Percentiles rank a stretch among this genome's conserved stretches.
phyloP scores from a whole-genome alignment of 2,888 invertebrate genomes.

The Periphyllus acericola region DNA sequence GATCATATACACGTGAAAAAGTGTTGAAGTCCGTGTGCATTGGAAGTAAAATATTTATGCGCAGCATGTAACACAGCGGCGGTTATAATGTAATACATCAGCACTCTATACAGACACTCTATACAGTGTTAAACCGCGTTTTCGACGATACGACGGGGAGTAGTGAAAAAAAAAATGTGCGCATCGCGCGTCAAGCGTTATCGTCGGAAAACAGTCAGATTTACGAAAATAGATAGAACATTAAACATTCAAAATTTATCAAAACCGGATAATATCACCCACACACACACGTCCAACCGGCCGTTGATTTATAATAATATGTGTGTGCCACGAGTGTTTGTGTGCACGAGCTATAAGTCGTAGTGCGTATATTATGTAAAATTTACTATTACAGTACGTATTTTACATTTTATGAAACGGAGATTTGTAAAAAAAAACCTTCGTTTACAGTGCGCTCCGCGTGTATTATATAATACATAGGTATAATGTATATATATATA shows the following conservation, averaged over 20 bases:
- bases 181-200: not conserved
- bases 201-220: constrained; percentile 30
- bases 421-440: no score
- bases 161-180: not conserved
- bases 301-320: not conserved
- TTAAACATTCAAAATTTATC: not conserved
- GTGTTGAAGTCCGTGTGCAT: not conserved
- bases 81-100: constrained; percentile 2
- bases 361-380: not conserved
- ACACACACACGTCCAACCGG: not conserved
- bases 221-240: not conserved
- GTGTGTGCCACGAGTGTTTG: not conserved
- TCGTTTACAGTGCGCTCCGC: no score
- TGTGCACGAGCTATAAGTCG: not conserved
- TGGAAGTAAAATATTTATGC: constrained; percentile 21
- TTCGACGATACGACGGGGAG: not conserved
- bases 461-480: no score
- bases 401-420: no score
- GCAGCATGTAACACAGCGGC: not conserved
- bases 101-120: not conserved
- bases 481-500: no score
- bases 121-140: not conserved
- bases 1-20: constrained; percentile 2
- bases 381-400: no score
- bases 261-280: not conserved